These are phyloP conservation scores for Lumbricus terrestris DNA, from an alignment of 2,888 invertebrate species.

Conservation along the genomic window DNA sequence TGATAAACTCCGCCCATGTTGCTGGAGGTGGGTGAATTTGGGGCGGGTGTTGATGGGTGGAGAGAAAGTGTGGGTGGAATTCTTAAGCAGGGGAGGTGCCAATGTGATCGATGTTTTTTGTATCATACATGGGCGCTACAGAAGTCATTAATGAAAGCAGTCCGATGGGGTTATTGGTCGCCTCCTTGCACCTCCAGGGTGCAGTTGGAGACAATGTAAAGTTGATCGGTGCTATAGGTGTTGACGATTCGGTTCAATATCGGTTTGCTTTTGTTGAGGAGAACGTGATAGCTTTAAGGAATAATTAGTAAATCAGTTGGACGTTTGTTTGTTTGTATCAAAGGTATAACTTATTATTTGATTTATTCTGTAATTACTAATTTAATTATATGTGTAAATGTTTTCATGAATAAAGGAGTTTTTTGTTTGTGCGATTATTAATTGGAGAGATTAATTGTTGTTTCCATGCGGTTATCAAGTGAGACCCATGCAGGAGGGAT, in stretches of 20 bases:
- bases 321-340: not conserved
- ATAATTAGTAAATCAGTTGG: not conserved
- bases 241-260: not conserved
- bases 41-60: not conserved
- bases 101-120: too few species aligned
- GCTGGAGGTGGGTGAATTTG: slow-evolving; percentile 62
- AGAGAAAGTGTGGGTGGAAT: too few species aligned
- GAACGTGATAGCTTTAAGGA: not conserved
- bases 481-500: too few species aligned
- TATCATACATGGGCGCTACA: too few species aligned
- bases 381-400: not conserved
- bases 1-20: too few species aligned
- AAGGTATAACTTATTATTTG: not conserved
- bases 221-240: too few species aligned
- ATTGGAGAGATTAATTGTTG: not conserved
- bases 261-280: not conserved
- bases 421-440: not conserved
- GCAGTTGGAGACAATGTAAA: not conserved
- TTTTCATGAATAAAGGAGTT: not conserved
- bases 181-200: not conserved
- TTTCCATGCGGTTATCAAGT: too few species aligned
- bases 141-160: too few species aligned
- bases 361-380: not conserved
- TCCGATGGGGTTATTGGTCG: not conserved
- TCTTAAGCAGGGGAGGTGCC: too few species aligned